phyloP scores from a whole-genome alignment of 2,797 vertebrate species.

The Amniataba percoides region DNA sequence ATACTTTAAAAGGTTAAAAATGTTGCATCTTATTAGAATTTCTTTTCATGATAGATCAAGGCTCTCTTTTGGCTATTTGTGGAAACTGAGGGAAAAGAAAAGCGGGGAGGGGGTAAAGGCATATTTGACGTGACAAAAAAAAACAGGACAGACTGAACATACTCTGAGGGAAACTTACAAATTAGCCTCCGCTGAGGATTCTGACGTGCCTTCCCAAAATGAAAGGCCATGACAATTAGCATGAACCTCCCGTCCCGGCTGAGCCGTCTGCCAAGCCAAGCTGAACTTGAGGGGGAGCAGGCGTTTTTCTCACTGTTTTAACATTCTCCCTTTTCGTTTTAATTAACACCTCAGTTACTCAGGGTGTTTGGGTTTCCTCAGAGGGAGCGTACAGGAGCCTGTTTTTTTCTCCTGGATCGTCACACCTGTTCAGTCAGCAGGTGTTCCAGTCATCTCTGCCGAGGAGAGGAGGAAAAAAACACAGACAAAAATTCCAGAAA shows the following conservation, averaged over 20 bases:
- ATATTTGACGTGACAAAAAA: conserved; percentile 57
- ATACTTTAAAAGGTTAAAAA: conserved; percentile 31
- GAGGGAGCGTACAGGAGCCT: conserved; percentile 56
- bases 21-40: conserved; percentile 22
- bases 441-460: conserved; percentile 60
- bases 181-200: conserved; percentile 76
- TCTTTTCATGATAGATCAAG: conserved; percentile 33
- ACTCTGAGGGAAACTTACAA: conserved; percentile 77
- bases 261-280: conserved; percentile 71
- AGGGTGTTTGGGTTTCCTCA: conserved; percentile 72
- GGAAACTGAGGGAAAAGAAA: background rate
- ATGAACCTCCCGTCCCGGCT: conserved; percentile 72
- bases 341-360: conserved; percentile 84
- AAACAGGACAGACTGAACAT: conserved; percentile 58
- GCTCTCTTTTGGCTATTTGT: conserved; percentile 50
- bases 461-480: background rate
- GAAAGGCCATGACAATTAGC: conserved; percentile 80
- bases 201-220: conserved; percentile 68
- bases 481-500: conserved; percentile 46
- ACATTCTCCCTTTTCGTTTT: conserved; percentile 77
- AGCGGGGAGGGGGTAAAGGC: background rate
- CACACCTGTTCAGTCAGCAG: conserved; percentile 82
- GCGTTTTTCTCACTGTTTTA: conserved; percentile 64
- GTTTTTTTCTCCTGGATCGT: conserved; percentile 63
- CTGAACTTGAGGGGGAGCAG: conserved; percentile 63